Percentiles rank a stretch among this genome's conserved stretches.
Conservation (phyloP, 2,888 invertebrate species). For the Ennomos quercinarius region DNA sequence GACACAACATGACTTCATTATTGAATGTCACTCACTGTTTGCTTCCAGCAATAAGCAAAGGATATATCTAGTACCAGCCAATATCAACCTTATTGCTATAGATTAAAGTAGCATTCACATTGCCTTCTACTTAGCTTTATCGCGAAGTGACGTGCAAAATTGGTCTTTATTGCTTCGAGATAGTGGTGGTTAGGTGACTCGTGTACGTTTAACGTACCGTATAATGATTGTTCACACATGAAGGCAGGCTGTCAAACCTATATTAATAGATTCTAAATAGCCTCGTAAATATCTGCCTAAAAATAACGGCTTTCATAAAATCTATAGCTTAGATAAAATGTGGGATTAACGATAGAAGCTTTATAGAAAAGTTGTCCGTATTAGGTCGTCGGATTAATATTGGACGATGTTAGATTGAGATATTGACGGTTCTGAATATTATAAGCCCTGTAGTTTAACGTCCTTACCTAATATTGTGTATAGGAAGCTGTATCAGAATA, state of each 20-base stretch:
- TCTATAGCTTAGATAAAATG: background rate
- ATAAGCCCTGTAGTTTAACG: too few relatives aligned
- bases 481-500: too few relatives aligned
- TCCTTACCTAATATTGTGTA: too few relatives aligned
- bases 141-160: background rate
- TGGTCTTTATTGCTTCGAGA: constrained; percentile 8
- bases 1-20: constrained; percentile 14
- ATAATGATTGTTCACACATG: constrained; percentile 19
- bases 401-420: too few relatives aligned
- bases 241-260: constrained; percentile 13
- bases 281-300: constrained; percentile 20
- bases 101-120: background rate
- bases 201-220: constrained; percentile 14
- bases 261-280: constrained; percentile 24
- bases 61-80: constrained; percentile 1
- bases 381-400: too few relatives aligned
- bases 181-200: background rate
- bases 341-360: too few relatives aligned
- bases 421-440: too few relatives aligned
- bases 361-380: too few relatives aligned
- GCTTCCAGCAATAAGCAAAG: constrained; percentile 16
- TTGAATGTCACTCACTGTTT: constrained; percentile 11
- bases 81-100: background rate
- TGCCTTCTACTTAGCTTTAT: background rate
- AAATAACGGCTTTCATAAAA: constrained; percentile 19